A percentile compares a stretch with the other conserved stretches of the same genome.
Conservation (phyloP, 2,888 invertebrate species). For the Rhingia rostrata region DNA sequence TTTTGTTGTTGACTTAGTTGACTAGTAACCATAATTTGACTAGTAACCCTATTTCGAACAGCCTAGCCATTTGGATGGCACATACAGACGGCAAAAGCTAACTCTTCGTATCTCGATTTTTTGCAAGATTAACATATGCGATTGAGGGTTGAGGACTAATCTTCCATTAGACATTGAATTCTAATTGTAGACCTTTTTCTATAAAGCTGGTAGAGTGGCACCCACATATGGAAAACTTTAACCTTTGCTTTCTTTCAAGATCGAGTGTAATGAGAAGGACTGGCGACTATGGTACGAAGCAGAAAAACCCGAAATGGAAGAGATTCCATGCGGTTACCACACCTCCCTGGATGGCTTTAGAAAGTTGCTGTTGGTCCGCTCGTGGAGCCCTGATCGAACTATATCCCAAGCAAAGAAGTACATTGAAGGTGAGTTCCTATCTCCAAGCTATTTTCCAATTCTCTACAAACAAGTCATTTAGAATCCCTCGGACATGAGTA, state of each 20-base stretch:
- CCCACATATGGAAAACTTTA: background rate
- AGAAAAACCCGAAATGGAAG: constrained; percentile 95
- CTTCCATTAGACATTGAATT: too few relatives aligned
- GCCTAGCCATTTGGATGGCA: too few relatives aligned
- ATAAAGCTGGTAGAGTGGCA: too few relatives aligned
- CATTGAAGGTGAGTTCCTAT: constrained; percentile 87
- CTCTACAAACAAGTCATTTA: constrained; percentile 75
- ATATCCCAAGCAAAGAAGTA: constrained; percentile 96
- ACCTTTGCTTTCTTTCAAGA: constrained; percentile 83
- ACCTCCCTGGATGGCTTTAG: constrained; percentile 93
- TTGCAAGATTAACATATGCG: too few relatives aligned
- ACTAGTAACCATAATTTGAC: too few relatives aligned
- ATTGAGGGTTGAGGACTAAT: too few relatives aligned
- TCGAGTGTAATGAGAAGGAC: constrained; percentile 92
- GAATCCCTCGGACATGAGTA: constrained; percentile 94
- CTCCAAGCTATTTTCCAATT: background rate
- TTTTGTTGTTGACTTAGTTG: too few relatives aligned
- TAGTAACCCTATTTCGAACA: too few relatives aligned
- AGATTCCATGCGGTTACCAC: constrained; percentile 94
- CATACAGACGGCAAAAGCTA: too few relatives aligned
- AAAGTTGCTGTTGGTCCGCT: constrained; percentile 92
- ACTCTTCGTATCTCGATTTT: too few relatives aligned
- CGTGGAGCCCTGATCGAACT: constrained; percentile 97
- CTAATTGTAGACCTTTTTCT: too few relatives aligned
- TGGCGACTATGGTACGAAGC: constrained; percentile 96